Conservation (phyloP, 2,797 vertebrate genomes). For the Rhinatrema bivittatum region DNA sequence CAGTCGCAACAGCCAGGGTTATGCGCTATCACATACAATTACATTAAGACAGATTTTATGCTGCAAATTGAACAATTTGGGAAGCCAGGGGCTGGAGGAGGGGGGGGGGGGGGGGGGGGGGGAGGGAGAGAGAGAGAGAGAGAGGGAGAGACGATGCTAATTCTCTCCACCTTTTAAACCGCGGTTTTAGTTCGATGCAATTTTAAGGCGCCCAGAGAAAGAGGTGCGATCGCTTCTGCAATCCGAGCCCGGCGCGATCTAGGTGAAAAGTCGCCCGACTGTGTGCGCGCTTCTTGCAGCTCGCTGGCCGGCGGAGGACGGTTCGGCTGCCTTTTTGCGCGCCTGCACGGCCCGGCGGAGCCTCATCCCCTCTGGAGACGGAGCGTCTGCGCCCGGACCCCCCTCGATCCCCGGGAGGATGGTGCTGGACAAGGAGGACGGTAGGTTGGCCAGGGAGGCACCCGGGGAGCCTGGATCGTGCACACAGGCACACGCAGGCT, state of each 20-base stretch:
- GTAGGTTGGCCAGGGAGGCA: constrained; percentile 69
- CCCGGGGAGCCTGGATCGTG: neutral
- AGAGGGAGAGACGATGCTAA: too few species aligned
- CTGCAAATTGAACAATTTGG: constrained; percentile 16
- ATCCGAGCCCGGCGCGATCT: constrained; percentile 27
- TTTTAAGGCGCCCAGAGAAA: constrained; percentile 42
- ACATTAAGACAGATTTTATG: constrained; percentile 4
- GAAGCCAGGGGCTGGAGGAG: constrained; percentile 25
- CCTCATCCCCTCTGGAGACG: constrained; percentile 43
- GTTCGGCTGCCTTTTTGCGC: constrained; percentile 26
- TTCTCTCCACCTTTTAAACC: neutral
- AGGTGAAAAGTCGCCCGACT: constrained; percentile 31
- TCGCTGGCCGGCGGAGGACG: constrained; percentile 23
- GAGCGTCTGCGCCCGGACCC: constrained; percentile 80
- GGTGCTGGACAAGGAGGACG: constrained; percentile 94
- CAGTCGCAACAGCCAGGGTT: constrained; percentile 26
- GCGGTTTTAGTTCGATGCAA: constrained; percentile 17
- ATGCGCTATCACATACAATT: constrained; percentile 14
- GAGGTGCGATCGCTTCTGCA: constrained; percentile 27
- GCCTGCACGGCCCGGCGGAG: neutral
- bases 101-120: too few species aligned
- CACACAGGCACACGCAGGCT: too few species aligned
- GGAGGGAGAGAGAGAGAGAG: too few species aligned
- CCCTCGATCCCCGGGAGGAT: constrained; percentile 77
- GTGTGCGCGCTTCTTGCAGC: constrained; percentile 32